Evolutionary conservation across 2,888 invertebrate genomes (phyloP), one percentile per base, ranked within the genome.

Genomic region (Erebia aethiops): DNA sequence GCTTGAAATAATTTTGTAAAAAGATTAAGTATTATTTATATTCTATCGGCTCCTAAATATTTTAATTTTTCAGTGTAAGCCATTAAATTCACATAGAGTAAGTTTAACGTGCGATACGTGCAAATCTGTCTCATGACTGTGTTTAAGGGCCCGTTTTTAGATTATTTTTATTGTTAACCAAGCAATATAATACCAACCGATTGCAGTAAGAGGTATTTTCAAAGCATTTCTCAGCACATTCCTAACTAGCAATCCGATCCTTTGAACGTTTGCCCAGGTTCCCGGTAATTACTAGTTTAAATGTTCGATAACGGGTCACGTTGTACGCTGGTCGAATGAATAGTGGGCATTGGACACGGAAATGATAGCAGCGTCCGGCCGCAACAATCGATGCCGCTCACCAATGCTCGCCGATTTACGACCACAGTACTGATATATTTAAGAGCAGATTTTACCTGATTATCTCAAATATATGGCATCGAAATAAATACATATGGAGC

Each of bases 331-430:
- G 78, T 71, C 79, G 80, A 82, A 82, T 85, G 88, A 88, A 86
- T 84, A 78, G 83, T 78, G 79, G 78, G 81, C 81, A 81, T 81
- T 87, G 85, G 80, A 85, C 84, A 81, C 86, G 87, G 90, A 87
- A 89, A 89, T 87, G 88, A 87, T 84, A 76, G 81, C 80, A 79
- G 87, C 86, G 80, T 90, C 90, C 89, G 89, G 87, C 87, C 90
- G 80, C 88, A 87, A 87, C 88, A 88, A 88, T 88, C 85, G 85
- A 75, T 72, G 61, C 54, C 64, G 52, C 66, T 56, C 58, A 66
- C 56, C 56, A 43, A 57, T 56, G 18, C 56, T 21, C 56, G 56
- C 16, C 52, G 46, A 49, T 64, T 64, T 57, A 26, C 62, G 56
- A 41, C 46, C 57, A 49, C 62, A n/a, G 56, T 49, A 62, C 16